Evolutionary conservation across 2,113 vertebrate species (phyloP).

Genomic region (Psettodes erumei): DNA sequence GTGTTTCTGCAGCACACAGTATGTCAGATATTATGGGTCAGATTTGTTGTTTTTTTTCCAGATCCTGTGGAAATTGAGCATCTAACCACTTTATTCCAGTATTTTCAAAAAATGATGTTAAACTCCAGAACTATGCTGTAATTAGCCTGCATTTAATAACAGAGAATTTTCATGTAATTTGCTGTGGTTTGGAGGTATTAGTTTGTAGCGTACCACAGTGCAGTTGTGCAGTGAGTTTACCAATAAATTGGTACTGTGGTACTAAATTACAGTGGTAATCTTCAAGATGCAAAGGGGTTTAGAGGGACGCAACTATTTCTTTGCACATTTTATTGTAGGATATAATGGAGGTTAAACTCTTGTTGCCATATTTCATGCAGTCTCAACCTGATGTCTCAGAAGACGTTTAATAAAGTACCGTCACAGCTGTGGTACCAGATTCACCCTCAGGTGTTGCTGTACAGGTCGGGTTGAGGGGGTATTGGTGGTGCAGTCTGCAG

Average conservation of each 20-base stretch:
- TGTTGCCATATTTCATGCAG: neutral
- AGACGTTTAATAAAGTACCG: neutral
- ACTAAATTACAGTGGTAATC: neutral
- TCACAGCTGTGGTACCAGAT: constrained; percentile 11
- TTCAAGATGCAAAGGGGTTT: neutral
- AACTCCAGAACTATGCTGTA: neutral
- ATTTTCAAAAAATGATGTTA: neutral
- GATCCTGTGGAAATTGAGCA: neutral
- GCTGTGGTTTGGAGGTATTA: constrained; percentile 1
- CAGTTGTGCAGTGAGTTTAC: neutral
- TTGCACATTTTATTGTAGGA: neutral
- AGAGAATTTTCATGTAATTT: neutral
- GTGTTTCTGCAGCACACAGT: neutral
- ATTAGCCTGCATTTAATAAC: neutral
- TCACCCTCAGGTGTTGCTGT: neutral
- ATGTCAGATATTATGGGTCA: neutral
- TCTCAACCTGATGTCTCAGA: neutral
- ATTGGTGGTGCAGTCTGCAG: constrained; percentile 13
- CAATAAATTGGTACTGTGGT: neutral
- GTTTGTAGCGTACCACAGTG: neutral
- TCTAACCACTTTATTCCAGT: constrained; percentile 1
- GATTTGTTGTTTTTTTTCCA: neutral
- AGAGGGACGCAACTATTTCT: constrained; percentile 3
- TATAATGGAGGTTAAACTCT: neutral
- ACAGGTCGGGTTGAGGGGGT: neutral